A percentile compares a stretch with the other conserved stretches of the same genome.
These are phyloP conservation scores for Neodiprion fabricii DNA, from an alignment of 1,140 invertebrate genomes.

Conservation along the genomic window DNA sequence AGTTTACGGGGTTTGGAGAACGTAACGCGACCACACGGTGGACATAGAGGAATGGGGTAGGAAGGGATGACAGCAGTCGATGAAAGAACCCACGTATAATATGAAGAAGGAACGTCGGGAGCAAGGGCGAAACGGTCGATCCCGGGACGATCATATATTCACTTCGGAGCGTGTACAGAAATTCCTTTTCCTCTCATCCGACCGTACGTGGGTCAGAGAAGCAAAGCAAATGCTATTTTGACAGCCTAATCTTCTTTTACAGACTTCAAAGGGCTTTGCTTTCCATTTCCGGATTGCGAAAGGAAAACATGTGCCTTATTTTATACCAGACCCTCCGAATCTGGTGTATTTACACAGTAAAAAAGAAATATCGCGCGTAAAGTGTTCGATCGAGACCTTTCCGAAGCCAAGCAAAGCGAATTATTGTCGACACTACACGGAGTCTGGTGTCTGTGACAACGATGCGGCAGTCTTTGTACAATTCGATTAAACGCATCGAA, in stretches of 20 bases:
- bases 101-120: conserved; percentile 54
- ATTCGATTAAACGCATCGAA: too few relatives aligned
- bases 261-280: too few relatives aligned
- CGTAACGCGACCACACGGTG: too few relatives aligned
- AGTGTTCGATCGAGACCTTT: too few relatives aligned
- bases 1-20: conserved; percentile 35
- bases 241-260: neutral
- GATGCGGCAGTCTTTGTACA: too few relatives aligned
- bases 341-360: too few relatives aligned
- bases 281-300: too few relatives aligned
- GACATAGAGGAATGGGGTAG: conserved; percentile 59
- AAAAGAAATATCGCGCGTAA: too few relatives aligned
- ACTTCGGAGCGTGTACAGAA: conserved; percentile 66
- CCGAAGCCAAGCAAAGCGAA: too few relatives aligned
- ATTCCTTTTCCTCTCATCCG: neutral
- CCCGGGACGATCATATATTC: conserved; percentile 65
- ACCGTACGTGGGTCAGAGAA: neutral
- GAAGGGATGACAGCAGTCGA: conserved; percentile 74
- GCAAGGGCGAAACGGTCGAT: conserved; percentile 44
- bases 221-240: neutral
- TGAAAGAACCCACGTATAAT: conserved; percentile 66
- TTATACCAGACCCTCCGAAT: too few relatives aligned
- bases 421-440: too few relatives aligned
- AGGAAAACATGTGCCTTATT: neutral
- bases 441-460: too few relatives aligned